Evolutionary conservation across 2,113 vertebrate species (phyloP), one percentile per base, ranked within the genome.

Genomic region (Ceuthmochares aereus): DNA sequence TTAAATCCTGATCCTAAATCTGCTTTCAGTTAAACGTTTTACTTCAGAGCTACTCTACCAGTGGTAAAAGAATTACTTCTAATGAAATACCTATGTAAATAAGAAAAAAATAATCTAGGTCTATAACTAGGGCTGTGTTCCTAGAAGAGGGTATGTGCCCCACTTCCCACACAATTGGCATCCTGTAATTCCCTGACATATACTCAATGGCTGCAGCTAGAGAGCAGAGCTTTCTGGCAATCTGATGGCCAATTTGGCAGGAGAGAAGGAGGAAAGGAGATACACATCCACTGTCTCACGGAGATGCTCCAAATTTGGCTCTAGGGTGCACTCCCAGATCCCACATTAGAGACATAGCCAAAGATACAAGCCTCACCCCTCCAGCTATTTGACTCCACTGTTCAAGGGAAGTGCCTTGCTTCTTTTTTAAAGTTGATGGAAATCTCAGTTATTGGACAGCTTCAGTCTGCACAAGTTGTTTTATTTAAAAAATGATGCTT

Each of bases 401-500:
- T 56, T 86, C 40, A 68, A 9, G 52, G 21, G 15, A 32, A 95
- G 27, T 12, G 13, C 3, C 34, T 76, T 79, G 18, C 42, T 80
- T 90, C n/a, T 9, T 62, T 74, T 58, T 74, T 62, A 63, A 49
- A 81, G n/a, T 70, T 90, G 2, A 4, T 34, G 13, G 26, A 68
- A 78, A 34, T 72, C 40, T 54, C 40, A 27, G 26, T 64, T 86
- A 56, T 32, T 54, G 30, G 63, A 49, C 19, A 80, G 30, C 8
- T 70, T 88, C 78, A 59, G 22, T 80, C n/a, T 68, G 45, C 42
- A 62, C 43, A 87, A 96, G 78, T 68, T 43, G 81, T 62, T 95
- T 92, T 80, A 18, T 91, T 20, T 73, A 87, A 95, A 79, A 93
- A 93, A 69, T 59, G 82, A 29, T 58, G 32, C 74, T 85, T 93